Evolutionary conservation across 2,113 vertebrate species (phyloP).

Genomic region (Gallinago undulata): DNA sequence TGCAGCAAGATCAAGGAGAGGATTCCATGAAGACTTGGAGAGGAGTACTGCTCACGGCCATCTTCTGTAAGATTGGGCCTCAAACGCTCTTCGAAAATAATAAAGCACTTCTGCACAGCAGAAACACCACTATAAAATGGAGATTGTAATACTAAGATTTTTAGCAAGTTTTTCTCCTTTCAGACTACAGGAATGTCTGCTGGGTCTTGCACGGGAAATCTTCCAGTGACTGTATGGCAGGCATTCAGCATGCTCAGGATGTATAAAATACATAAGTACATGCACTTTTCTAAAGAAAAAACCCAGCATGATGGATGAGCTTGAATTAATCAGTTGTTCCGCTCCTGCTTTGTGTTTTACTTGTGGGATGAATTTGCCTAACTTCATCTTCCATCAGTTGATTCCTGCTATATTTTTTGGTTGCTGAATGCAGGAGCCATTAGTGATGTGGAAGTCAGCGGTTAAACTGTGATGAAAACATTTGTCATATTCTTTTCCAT

Average conservation of each 20-base stretch:
- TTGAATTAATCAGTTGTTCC: not conserved
- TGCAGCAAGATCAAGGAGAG: not conserved
- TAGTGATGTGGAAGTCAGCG: not conserved
- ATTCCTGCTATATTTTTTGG: not conserved
- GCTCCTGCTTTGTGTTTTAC: not conserved
- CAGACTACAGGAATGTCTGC: not conserved
- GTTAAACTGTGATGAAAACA: constrained; percentile 13
- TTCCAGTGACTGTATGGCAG: not conserved
- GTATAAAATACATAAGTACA: not conserved
- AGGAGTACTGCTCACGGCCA: not conserved
- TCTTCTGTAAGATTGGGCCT: not conserved
- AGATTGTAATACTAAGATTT: not conserved
- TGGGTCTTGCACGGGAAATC: not conserved
- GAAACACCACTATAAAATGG: not conserved
- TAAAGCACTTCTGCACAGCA: not conserved
- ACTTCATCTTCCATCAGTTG: not conserved
- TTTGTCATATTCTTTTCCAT: not conserved
- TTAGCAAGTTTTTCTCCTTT: not conserved
- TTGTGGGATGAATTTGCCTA: not conserved
- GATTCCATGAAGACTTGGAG: not conserved
- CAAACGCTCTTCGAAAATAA: not conserved
- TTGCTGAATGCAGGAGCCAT: not conserved
- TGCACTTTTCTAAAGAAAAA: not conserved
- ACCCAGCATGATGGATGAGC: not conserved
- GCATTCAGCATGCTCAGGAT: not conserved